Evolutionary conservation across 2,888 invertebrate species (phyloP).

Genomic region (Margaritifera margaritifera): DNA sequence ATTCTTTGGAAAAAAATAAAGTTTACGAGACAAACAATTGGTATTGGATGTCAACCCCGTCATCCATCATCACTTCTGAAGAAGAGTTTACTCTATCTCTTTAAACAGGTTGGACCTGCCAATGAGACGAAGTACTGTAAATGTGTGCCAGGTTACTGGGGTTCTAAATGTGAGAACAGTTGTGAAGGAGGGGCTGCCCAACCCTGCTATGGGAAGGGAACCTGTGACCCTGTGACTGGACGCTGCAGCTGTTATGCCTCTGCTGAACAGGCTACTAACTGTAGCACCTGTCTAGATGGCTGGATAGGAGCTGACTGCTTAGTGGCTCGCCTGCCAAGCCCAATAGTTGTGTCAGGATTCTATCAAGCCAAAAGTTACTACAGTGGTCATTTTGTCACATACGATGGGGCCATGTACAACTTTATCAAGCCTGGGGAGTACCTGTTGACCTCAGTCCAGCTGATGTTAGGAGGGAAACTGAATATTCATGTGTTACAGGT

Average conservation of each 20-base stretch:
- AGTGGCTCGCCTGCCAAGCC: slow-evolving; percentile 25
- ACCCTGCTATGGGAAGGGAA: slow-evolving; percentile 48
- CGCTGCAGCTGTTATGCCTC: slow-evolving; percentile 43
- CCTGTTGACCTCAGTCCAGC: slow-evolving; percentile 12
- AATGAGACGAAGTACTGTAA: slow-evolving; percentile 33
- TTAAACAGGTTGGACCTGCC: slow-evolving; percentile 9
- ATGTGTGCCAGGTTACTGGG: slow-evolving; percentile 51
- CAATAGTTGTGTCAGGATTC: neutral
- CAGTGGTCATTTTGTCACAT: slow-evolving; percentile 31
- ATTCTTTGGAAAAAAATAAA: too few relatives aligned
- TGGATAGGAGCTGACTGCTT: slow-evolving; percentile 52
- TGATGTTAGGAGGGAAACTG: too few relatives aligned
- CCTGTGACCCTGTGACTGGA: slow-evolving; percentile 42
- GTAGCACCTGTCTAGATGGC: slow-evolving; percentile 36
- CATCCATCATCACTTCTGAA: too few relatives aligned
- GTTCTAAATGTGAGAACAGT: slow-evolving; percentile 32
- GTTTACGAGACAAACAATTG: too few relatives aligned
- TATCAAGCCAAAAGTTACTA: slow-evolving; percentile 13
- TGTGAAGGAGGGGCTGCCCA: slow-evolving; percentile 49
- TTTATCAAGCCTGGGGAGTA: slow-evolving; percentile 39
- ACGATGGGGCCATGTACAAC: slow-evolving; percentile 40
- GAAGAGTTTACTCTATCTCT: too few relatives aligned
- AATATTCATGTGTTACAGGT: too few relatives aligned
- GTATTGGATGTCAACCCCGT: too few relatives aligned
- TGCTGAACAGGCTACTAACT: slow-evolving; percentile 30